Evolutionary conservation across 2,797 vertebrate genomes (phyloP).

Genomic region (Typhlichthys subterraneus): DNA sequence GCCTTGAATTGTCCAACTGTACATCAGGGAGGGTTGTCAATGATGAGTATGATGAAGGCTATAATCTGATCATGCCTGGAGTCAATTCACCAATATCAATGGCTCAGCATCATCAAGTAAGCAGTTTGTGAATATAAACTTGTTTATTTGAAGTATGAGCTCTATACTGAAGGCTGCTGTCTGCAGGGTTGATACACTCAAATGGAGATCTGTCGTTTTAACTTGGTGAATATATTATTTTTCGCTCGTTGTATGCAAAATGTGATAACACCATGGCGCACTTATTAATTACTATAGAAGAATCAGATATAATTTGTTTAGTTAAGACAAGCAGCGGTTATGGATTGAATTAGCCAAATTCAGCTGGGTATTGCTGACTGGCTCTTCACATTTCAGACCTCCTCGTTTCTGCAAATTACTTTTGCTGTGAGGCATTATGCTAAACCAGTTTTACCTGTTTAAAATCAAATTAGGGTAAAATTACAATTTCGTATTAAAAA

Average conservation of each 20-base stretch:
- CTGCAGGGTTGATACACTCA: constrained; percentile 25
- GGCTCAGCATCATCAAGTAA: constrained; percentile 49
- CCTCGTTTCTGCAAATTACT: constrained; percentile 83
- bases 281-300: constrained; percentile 91
- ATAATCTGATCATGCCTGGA: constrained; percentile 60
- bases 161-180: constrained; percentile 8
- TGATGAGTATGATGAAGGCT: constrained; percentile 45
- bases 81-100: constrained; percentile 38
- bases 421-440: constrained; percentile 86
- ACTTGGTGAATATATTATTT: constrained; percentile 10
- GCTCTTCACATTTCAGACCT: constrained; percentile 90
- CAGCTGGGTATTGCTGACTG: constrained; percentile 92
- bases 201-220: constrained; percentile 3
- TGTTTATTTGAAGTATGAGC: neutral
- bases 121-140: constrained; percentile 50
- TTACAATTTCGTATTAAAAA: constrained; percentile 44
- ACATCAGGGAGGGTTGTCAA: constrained; percentile 51
- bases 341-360: constrained; percentile 95
- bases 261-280: constrained; percentile 68
- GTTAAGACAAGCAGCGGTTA: constrained; percentile 89
- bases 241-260: constrained; percentile 17
- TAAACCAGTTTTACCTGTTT: constrained; percentile 85
- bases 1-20: constrained; percentile 40
- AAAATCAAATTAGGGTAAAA: constrained; percentile 83
- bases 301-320: constrained; percentile 95